Evolutionary conservation across 2,888 invertebrate species (phyloP), one percentile per base, ranked within the genome.

Genomic region (Steinernema hermaphroditum): DNA sequence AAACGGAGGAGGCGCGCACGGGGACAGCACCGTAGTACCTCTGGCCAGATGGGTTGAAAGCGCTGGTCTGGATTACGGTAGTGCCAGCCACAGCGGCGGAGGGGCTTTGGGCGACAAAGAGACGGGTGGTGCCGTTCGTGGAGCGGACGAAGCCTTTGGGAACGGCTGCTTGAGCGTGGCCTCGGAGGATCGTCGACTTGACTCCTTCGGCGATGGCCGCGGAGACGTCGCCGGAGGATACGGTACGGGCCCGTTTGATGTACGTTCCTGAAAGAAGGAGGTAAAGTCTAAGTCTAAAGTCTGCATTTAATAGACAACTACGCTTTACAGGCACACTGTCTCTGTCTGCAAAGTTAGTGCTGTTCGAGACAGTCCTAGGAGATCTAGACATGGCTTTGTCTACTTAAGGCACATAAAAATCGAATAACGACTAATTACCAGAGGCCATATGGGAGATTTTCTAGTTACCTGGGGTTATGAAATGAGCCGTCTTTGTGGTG

Each of bases 81-180:
- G 62, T 29, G 6, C 37, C 37, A 32, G 32, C 6, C 19, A 16
- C 27, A 29, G 62, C 22, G 2, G 62, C 2, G 62, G 9, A 27
- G 16, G 62, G 62, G 27, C n/a, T 62, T 16, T 29, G 62, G 9
- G 27, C 16, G 16, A 62, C 62, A 32, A 16, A 29, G 32, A 62
- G 34, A 2, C 62, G 29, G 1, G 62, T 54, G 2, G 54, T 62
- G 8, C 62, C 62, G 62, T 62, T 62, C 16, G 62, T n/a, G 16
- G 62, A 62, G 16, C 62, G 62, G 16, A 62, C 62, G 34, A 62
- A 62, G 22, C 62, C 62, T 62, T 62, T 62, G 62, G 62, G 62
- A 14, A 62, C 54, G 2, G n/a, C 54, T n/a, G 46, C 8, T 32
- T 62, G 62, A 1, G 62, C 62, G 34, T 62, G 62, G 16, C 62